Base-by-base conservation (phyloP, 1,140 invertebrate genomes). In the Brachionus asplanchnoidis region DNA sequence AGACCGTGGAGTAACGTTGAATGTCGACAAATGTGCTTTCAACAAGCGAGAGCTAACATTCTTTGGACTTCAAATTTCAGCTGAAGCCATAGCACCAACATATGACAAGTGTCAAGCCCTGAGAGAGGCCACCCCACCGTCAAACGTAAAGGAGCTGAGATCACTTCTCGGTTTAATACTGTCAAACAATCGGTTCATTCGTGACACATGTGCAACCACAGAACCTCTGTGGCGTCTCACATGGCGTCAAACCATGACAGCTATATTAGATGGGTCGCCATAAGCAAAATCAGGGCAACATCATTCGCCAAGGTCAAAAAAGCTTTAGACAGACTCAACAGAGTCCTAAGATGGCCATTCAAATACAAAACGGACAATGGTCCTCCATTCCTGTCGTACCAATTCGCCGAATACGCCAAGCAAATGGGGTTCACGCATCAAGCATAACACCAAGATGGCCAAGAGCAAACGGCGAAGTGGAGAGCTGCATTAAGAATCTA, bases 21-120 rank as follows among this genome's bases (percentile, higher is more conserved):
- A n/a, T n/a, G n/a, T n/a, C n/a, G n/a, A n/a, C n/a, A 46, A 46
- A 46, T 46, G 44, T 14, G 44, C 7, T 8, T 46, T 46, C 44
- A 46, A 46, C 12, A 56, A 56, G 12, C 4, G 53, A 56, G 4
- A 56, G 14, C 53, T 56, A 14, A 86, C 85, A 78, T 89, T 88
- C 85, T 78, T 89, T n/a, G 90, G 89, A 1, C 88, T 89, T 78
- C 86, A 87, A 14, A 46, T 87, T 7, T 44, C 23, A 28, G n/a
- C 14, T 8, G 28, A 83, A 32, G 86, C 85, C 28, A 80, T 86
- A 60, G 11, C 66, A 11, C 65, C 79, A 17, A 85, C 86, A 23
- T 14, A 66, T 36, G 83, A 53, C 1, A 86, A 85, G 68, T 82
- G 77, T 26, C 40, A 40, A 40, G 84, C 84, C 6, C 65, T 86